Conservation (phyloP, 2,113 vertebrate species). For the Apteryx mantelli region DNA sequence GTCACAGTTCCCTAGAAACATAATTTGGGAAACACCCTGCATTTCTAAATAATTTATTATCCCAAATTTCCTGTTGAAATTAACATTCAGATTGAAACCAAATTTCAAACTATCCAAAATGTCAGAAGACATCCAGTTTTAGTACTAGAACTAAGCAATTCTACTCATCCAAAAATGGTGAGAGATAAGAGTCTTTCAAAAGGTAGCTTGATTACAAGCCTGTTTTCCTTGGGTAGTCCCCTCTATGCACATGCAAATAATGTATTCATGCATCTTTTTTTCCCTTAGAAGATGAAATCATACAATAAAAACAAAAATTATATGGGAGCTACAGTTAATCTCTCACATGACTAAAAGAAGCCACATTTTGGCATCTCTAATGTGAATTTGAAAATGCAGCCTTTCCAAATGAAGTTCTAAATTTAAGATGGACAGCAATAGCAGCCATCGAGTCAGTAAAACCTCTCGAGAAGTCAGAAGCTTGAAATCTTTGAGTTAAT, state of each 20-base stretch:
- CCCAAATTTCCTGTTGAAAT: not conserved
- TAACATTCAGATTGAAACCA: not conserved
- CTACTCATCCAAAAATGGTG: not conserved
- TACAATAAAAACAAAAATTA: not conserved
- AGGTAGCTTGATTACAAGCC: fast-evolving
- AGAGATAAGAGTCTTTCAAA: not conserved
- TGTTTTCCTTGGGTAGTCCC: not conserved
- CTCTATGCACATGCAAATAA: not conserved
- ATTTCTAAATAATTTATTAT: fast-evolving
- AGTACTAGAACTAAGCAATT: not conserved
- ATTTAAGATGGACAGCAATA: fast-evolving
- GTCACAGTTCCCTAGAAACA: not conserved
- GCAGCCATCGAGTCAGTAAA: not conserved
- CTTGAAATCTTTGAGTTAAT: not conserved
- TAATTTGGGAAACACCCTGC: not conserved
- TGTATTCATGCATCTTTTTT: fast-evolving
- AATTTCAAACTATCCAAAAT: not conserved
- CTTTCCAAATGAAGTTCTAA: fast-evolving
- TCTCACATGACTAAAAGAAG: fast-evolving
- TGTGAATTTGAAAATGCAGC: not conserved
- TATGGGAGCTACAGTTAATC: fast-evolving
- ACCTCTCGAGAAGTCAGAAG: not conserved
- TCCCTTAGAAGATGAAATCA: not conserved
- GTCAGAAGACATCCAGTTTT: not conserved
- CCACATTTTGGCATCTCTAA: not conserved